Percentiles rank a stretch among this genome's conserved stretches.
Evolutionary conservation across 2,797 vertebrate genomes (phyloP).

Genomic region (Mormyrus proboscirostris): DNA sequence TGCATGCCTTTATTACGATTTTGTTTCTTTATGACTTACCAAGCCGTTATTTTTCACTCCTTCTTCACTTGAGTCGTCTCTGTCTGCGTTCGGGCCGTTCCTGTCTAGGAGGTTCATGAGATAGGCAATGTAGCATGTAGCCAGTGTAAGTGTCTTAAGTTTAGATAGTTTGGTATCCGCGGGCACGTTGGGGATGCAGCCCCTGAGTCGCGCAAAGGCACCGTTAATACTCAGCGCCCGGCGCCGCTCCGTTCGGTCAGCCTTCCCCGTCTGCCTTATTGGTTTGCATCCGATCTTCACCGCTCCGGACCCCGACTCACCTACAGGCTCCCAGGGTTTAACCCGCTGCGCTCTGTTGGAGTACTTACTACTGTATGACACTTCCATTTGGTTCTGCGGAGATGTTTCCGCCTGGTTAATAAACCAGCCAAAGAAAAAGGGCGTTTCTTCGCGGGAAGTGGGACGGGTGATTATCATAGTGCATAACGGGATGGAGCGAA

Average conservation of each 20-base stretch:
- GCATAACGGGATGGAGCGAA: background rate
- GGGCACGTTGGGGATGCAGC: conserved; percentile 74
- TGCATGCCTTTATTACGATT: background rate
- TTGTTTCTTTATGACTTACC: conserved; percentile 49
- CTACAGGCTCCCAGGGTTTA: conserved; percentile 66
- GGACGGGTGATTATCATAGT: background rate
- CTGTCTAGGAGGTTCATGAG: conserved; percentile 77
- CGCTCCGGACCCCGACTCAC: conserved; percentile 36
- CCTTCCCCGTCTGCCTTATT: conserved; percentile 68
- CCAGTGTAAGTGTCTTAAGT: conserved; percentile 71
- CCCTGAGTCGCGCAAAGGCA: conserved; percentile 71
- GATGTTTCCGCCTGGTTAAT: conserved; percentile 71
- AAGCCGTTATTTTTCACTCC: conserved; percentile 50
- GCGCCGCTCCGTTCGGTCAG: conserved; percentile 72
- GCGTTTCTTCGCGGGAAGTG: background rate
- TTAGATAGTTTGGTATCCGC: conserved; percentile 79
- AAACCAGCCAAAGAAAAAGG: background rate
- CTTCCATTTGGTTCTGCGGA: conserved; percentile 65
- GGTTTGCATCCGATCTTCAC: conserved; percentile 51
- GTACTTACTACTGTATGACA: conserved; percentile 70
- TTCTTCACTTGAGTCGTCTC: conserved; percentile 68
- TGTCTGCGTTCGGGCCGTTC: conserved; percentile 68
- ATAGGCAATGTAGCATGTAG: conserved; percentile 78
- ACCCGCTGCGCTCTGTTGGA: conserved; percentile 61
- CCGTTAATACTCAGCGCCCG: conserved; percentile 77